These are phyloP conservation scores for Cheumatopsyche charites DNA, from an alignment of 1,140 invertebrate species.

Conservation along the genomic window DNA sequence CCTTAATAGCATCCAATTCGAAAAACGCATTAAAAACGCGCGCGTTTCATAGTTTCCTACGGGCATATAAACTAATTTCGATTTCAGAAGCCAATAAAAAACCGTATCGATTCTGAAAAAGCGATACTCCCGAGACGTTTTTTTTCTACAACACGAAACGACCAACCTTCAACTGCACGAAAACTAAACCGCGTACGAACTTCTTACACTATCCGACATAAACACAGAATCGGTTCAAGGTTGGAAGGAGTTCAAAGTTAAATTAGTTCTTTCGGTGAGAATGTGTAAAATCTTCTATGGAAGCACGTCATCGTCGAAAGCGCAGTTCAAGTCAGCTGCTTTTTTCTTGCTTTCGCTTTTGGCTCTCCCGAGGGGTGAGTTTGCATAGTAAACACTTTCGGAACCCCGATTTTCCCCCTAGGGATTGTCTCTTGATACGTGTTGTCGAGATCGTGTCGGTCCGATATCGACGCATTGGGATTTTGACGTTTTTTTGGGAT, in stretches of 20 bases:
- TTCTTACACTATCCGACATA: too few species aligned
- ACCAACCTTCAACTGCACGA: too few species aligned
- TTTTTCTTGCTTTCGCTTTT: not conserved
- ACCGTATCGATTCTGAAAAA: too few species aligned
- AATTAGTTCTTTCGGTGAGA: conserved; percentile 4
- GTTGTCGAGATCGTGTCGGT: conserved; percentile 13
- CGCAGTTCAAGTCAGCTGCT: not conserved
- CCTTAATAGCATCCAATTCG: too few species aligned
- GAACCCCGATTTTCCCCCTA: not conserved
- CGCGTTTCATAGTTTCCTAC: too few species aligned
- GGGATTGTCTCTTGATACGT: conserved; percentile 14
- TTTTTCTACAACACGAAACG: too few species aligned
- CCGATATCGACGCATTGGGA: conserved; percentile 8
- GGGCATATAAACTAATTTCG: too few species aligned
- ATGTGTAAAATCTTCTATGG: too few species aligned
- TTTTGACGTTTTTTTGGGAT: not conserved
- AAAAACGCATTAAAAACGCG: too few species aligned
- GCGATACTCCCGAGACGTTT: too few species aligned
- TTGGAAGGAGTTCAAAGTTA: conserved; percentile 5
- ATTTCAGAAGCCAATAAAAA: too few species aligned
- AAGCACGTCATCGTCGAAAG: not conserved
- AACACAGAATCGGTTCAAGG: not conserved
- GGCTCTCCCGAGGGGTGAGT: not conserved
- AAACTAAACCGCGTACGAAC: too few species aligned
- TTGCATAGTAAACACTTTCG: conserved; percentile 25